Conservation (phyloP, 1,140 invertebrate species). For the Eriosoma lanigerum region DNA sequence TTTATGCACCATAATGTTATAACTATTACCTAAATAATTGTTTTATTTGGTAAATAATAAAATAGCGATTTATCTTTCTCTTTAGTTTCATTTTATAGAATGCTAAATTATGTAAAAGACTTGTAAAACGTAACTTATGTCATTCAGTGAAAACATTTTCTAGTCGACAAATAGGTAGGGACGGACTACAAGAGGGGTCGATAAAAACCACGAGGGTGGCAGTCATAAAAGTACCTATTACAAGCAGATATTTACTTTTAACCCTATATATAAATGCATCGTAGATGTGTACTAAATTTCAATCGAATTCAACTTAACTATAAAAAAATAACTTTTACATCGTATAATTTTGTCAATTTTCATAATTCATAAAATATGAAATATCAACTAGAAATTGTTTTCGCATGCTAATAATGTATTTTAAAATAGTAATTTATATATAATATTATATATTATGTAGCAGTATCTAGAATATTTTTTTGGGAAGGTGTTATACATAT, state of each 20-base stretch:
- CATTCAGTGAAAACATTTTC: neutral
- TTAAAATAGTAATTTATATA: too few species aligned
- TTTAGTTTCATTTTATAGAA: constrained; percentile 6
- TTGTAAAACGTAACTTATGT: constrained; percentile 17
- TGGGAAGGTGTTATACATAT: too few species aligned
- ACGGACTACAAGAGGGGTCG: neutral
- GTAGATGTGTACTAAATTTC: neutral
- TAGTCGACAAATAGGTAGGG: neutral
- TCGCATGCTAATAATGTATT: too few species aligned
- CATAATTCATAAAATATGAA: too few species aligned
- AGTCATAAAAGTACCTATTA: constrained; percentile 9
- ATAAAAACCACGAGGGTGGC: neutral
- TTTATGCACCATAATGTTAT: neutral
- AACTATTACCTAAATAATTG: too few species aligned
- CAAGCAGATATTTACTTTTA: constrained; percentile 4
- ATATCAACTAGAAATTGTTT: too few species aligned
- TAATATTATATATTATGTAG: too few species aligned
- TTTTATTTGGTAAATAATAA: neutral
- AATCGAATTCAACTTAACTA: neutral
- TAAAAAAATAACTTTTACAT: neutral
- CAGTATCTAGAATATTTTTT: too few species aligned
- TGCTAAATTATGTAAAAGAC: constrained; percentile 8
- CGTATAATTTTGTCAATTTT: too few species aligned
- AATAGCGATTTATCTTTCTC: neutral
- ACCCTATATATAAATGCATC: neutral